Evolutionary conservation across 2,888 invertebrate species (phyloP), one percentile per base, ranked within the genome.

Genomic region (Polydrusus cervinus): DNA sequence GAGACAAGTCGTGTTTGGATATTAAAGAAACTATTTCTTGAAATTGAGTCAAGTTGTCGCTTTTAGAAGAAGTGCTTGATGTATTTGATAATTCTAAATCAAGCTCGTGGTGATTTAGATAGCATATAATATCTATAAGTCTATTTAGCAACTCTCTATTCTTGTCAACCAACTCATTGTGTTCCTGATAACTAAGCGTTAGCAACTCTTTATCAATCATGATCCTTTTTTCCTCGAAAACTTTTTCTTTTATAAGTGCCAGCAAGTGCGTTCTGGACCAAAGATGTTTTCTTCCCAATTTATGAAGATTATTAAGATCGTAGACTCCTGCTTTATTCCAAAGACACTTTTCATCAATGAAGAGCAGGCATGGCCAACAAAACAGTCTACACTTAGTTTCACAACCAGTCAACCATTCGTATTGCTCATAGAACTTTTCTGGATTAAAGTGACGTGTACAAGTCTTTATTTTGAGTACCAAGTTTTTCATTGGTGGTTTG

Each of bases 131-230:
- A 65, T 75, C 80, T 16, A 82, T 82, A 34, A 81, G 74, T 53
- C 76, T 62, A 72, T 78, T 80, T 53, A 80, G 55, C 18, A 82
- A 53, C 34, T 79, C 66, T 55, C 80, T 57, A 71, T 82, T 82
- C 71, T 78, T 79, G 16, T 68, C 70, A 0, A 81, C 79, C 62
- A 74, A 66, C 75, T 80, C 73, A 64, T 82, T 81, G 71, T 81
- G 79, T 60, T 55, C 11, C 9, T 45, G 14, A 18, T 76, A 25
- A 53, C 38, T 51, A 9, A 76, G 34, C 34, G 34, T 10, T 74
- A 64, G 1, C 34, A 70, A 69, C 38, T 71, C 64, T 8, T 67
- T 71, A 43, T 77, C 74, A 10, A 77, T 16, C 11, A 74, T 65
- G 13, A 75, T 70, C 30, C 71, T 18, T 34, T 70, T 78, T 45